phyloP scores from a whole-genome alignment of 2,888 invertebrate species.

The Oasisia sp. region DNA sequence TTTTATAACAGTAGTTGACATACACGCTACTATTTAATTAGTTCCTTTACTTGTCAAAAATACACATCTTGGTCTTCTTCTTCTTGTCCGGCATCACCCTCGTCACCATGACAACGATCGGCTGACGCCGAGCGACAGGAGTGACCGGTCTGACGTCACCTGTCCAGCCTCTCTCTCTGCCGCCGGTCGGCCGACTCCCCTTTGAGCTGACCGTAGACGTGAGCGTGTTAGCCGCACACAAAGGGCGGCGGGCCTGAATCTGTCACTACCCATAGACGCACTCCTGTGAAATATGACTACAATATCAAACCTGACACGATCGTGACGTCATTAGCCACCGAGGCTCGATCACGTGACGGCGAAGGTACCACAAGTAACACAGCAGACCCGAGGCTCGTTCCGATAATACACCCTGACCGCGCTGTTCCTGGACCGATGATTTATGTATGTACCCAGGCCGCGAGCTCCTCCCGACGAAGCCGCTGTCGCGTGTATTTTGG shows the following conservation, averaged over 20 bases:
- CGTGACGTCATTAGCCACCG: background rate
- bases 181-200: background rate
- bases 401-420: background rate
- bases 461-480: too few species aligned
- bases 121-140: background rate
- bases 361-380: background rate
- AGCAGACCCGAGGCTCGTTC: background rate
- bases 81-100: background rate
- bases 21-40: too few species aligned
- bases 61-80: too few species aligned
- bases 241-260: background rate
- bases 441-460: background rate
- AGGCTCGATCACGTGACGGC: background rate
- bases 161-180: background rate
- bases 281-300: constrained; percentile 1
- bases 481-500: background rate
- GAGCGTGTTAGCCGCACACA: background rate
- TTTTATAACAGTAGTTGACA: too few species aligned
- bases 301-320: constrained; percentile 4
- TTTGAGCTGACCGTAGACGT: background rate
- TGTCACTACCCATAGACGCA: background rate
- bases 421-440: background rate
- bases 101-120: background rate
- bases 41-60: too few species aligned
- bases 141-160: background rate